Evolutionary conservation across 2,888 invertebrate species (phyloP).

Genomic region (Crocallis elinguaria): DNA sequence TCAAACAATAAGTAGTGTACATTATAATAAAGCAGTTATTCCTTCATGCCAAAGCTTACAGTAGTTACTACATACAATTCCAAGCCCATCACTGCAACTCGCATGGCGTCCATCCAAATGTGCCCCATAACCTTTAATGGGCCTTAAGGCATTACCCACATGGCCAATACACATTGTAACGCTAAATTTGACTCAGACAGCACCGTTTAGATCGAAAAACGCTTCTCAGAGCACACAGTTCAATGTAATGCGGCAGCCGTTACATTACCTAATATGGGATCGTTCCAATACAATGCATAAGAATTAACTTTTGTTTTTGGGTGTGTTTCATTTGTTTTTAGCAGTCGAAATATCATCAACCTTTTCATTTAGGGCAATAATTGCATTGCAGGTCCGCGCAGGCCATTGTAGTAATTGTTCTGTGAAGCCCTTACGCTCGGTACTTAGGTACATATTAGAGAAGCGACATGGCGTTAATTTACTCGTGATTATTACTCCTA

Average conservation of each 20-base stretch:
- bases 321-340: background rate
- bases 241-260: slow-evolving; percentile 37
- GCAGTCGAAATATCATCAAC: too few relatives aligned
- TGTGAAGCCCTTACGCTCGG: too few relatives aligned
- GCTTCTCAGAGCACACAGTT: slow-evolving; percentile 39
- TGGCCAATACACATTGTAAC: slow-evolving; percentile 41
- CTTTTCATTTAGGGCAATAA: too few relatives aligned
- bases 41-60: slow-evolving; percentile 20
- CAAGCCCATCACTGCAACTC: slow-evolving; percentile 15
- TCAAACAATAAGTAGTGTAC: too few relatives aligned
- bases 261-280: slow-evolving; percentile 40
- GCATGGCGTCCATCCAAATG: slow-evolving; percentile 54
- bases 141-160: slow-evolving; percentile 33
- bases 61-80: background rate
- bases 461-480: too few relatives aligned
- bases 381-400: too few relatives aligned
- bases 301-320: background rate
- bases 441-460: too few relatives aligned
- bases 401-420: too few relatives aligned
- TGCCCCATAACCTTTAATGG: slow-evolving; percentile 46
- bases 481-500: too few relatives aligned
- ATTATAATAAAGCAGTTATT: slow-evolving; percentile 13
- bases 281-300: slow-evolving; percentile 31
- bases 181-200: slow-evolving; percentile 54
- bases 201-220: slow-evolving; percentile 42